Evolutionary conservation across 2,113 vertebrate genomes (phyloP), one percentile per base, ranked within the genome.

Genomic region (Cochlearius cochlearius): DNA sequence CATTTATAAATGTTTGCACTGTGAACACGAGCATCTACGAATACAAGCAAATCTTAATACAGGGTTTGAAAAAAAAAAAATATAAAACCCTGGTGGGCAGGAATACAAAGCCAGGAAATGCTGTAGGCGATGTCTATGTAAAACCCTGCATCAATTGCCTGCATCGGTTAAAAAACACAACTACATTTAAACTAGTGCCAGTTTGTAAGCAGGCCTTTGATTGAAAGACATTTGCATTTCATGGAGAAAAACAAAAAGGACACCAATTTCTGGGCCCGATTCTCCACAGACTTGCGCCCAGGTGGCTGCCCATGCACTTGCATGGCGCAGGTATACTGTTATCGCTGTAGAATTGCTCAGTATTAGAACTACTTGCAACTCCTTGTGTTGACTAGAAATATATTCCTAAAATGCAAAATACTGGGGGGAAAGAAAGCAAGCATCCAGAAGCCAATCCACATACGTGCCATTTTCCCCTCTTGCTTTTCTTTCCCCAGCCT

Each of bases 381-480:
- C 20, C 41, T 68, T 53, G 11, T 38, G 21, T 43, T 45, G 9
- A 88, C 49, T 50, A 90, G 41, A 74, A 81, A 88, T 43, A 23
- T 11, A 72, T 34, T 78, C 20, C 32, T 78, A 60, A 88, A 81
- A 73, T 20, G 6, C 47, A 80, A 66, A 90, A 55, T 38, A 30
- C 14, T 5, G 29, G 6, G 6, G 36, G 34, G 14, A 67, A 66
- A 73, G 43, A 34, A 75, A 67, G 11, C 12, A 52, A 88, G 27
- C 30, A 47, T 68, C 36, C 32, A 56, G 27, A 63, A 91, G 52
- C 7, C 38, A 47, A 11, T 29, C 30, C 71, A 19, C 13, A 2
- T 15, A 10, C 0, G 0, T 55, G 18, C 13, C 0, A 0, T 60
- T 22, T 34, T 58, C 29, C 10, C 3, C 4, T 75, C 47, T 38